Evolutionary conservation across 2,113 vertebrate genomes (phyloP).

Genomic region (Daboia siamensis): DNA sequence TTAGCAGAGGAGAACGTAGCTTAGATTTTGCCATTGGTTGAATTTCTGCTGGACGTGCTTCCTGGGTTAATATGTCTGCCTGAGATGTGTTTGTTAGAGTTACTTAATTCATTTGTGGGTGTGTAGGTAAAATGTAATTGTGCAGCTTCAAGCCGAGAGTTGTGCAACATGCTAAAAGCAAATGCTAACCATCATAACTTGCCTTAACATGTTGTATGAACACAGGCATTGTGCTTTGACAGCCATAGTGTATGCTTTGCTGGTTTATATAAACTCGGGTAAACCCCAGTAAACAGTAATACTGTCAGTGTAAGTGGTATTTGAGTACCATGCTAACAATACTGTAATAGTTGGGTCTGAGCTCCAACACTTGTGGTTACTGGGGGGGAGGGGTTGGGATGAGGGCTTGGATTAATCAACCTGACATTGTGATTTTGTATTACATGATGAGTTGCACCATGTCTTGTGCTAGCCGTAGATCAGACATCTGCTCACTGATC

Average conservation of each 20-base stretch:
- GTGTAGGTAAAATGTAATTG: neutral
- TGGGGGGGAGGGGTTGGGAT: neutral
- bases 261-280: neutral
- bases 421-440: neutral
- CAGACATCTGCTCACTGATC: neutral
- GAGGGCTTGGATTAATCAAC: neutral
- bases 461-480: neutral
- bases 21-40: neutral
- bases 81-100: neutral
- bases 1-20: neutral
- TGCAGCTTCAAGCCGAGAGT: neutral
- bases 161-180: neutral
- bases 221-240: neutral
- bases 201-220: neutral
- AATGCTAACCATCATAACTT: neutral
- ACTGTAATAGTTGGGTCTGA: neutral
- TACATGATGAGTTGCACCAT: neutral
- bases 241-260: neutral
- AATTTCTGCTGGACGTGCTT: neutral
- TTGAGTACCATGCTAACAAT: neutral
- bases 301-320: neutral
- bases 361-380: neutral
- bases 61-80: neutral
- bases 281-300: neutral
- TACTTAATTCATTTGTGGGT: neutral